Percentiles rank a stretch among this genome's conserved stretches.
Conservation (phyloP, 2,888 invertebrate species). For the Nowickia ferox region DNA sequence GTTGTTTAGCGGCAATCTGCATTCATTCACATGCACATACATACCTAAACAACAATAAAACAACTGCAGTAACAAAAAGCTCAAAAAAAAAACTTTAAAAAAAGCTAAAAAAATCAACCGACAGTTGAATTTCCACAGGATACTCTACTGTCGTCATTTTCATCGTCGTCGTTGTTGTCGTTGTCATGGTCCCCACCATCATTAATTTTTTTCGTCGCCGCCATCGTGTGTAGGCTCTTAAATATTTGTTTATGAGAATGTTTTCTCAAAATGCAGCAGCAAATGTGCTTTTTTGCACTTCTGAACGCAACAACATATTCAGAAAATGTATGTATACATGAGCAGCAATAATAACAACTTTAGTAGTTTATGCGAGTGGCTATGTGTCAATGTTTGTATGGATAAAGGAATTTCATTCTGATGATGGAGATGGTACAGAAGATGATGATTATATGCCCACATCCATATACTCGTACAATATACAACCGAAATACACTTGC, state of each 20-base stretch:
- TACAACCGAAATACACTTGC: not conserved
- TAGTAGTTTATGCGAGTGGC: not conserved
- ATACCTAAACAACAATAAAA: constrained; percentile 14
- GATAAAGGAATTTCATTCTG: constrained; percentile 34
- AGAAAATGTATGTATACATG: constrained; percentile 1
- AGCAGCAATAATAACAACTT: not conserved
- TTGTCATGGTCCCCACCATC: not conserved
- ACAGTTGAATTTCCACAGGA: constrained; percentile 50
- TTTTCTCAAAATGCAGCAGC: constrained; percentile 46
- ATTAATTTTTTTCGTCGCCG: not conserved
- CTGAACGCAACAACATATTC: constrained; percentile 24
- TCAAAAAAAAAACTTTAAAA: not conserved
- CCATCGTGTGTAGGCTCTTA: constrained; percentile 13
- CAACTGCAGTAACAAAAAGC: constrained; percentile 42
- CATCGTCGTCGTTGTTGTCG: not conserved
- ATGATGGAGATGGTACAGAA: constrained; percentile 34
- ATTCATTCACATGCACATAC: not conserved
- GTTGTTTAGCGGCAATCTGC: constrained; percentile 53
- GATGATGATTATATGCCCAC: constrained; percentile 40
- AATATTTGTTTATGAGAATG: constrained; percentile 44
- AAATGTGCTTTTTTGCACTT: constrained; percentile 48
- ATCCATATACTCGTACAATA: constrained; percentile 42
- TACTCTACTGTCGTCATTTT: not conserved
- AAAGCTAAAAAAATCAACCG: not conserved
- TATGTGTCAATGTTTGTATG: constrained; percentile 1